These are phyloP conservation scores for Rhyzopertha dominica DNA, from an alignment of 1,140 invertebrate genomes.

Conservation along the genomic window DNA sequence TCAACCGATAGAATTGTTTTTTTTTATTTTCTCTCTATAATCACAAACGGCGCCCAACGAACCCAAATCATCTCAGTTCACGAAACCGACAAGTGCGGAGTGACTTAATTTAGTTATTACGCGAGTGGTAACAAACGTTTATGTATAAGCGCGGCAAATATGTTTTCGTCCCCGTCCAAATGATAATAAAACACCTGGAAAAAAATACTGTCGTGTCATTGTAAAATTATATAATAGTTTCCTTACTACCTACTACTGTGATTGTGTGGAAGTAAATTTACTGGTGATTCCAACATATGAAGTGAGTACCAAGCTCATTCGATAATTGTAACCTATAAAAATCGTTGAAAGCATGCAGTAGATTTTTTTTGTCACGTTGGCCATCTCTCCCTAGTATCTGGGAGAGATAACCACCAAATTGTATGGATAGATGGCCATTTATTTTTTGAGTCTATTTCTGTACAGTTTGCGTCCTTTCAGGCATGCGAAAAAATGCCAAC, in stretches of 20 bases:
- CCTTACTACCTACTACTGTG: no score
- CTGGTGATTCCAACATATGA: constrained; percentile 5
- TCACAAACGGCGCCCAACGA: no score
- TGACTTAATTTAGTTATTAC: no score
- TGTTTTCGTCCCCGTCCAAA: not conserved
- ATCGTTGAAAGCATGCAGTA: no score
- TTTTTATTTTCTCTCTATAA: no score
- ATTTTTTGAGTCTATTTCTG: constrained; percentile 7
- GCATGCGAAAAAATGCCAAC: constrained; percentile 8
- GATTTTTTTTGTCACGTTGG: constrained; percentile 8
- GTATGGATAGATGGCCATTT: constrained; percentile 6
- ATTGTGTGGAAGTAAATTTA: no score
- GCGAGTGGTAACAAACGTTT: no score
- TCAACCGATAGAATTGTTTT: no score
- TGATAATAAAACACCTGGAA: not conserved
- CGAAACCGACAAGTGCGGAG: no score
- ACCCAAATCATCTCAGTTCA: no score
- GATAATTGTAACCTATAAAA: constrained; percentile 4
- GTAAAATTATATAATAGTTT: no score
- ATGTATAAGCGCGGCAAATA: not conserved
- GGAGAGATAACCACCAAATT: no score
- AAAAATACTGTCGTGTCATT: constrained; percentile 5
- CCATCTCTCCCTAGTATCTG: constrained; percentile 8
- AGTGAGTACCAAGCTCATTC: constrained; percentile 7
- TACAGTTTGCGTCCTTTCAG: not conserved